Evolutionary conservation across 2,113 vertebrate species (phyloP), one percentile per base, ranked within the genome.

Genomic region (Abramis brama): DNA sequence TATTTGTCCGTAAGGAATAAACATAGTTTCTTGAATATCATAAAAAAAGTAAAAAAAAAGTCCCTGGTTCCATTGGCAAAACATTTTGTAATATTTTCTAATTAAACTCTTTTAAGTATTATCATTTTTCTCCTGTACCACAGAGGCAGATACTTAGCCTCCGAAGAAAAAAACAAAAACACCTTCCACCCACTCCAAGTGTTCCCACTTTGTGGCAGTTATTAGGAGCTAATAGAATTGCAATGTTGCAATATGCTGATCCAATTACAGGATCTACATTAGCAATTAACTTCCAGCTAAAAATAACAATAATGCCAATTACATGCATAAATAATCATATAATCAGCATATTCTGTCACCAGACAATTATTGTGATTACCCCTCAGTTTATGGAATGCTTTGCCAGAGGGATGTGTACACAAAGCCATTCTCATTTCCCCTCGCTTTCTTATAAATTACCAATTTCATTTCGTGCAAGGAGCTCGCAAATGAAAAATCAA

Each of bases 241-340:
- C 94, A 92, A 93, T 94, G 94, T 94, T 94, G 94, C 94, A 93
- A 94, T 95, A 94, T 90, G 85, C 91, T 95, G 94, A 95, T 95
- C 94, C 95, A 95, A 95, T 95, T 95, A 95, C 93, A 93, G 93
- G 92, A 94, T 95, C 94, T 94, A 94, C 93, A 95, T 95, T 94
- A 95, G 95, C 94, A 95, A 95, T 95, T 95, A 95, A 95, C 94
- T 95, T 94, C 95, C 92, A 92, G 93, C 95, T 95, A 95, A 95
- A 95, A 95, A 95, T 95, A 95, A 95, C 94, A 95, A 95, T 95
- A 95, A 95, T 95, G 92, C 92, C 94, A 94, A 95, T 95, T 95
- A 95, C 94, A 94, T 94, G 94, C 94, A 93, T 93, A 94, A 94
- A 95, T 95, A 95, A 95, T 94, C 94, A 94, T 94, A 94, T 95